phyloP scores from a whole-genome alignment of 2,797 vertebrate genomes.

The Helarctos malayanus region DNA sequence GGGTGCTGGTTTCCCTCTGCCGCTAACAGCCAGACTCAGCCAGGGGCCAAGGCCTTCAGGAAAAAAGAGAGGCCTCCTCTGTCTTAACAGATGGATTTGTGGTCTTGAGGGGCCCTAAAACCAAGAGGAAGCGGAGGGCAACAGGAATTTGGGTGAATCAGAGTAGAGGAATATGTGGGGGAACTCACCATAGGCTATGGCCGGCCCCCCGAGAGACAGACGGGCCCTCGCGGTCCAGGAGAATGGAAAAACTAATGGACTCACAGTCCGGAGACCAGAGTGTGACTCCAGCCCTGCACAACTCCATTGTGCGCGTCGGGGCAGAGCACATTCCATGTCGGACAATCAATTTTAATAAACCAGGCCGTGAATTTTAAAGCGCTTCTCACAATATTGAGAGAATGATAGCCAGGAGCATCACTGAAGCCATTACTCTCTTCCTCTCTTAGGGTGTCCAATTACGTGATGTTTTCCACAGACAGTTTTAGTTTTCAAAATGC shows the following conservation, averaged over 20 bases:
- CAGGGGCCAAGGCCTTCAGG: not conserved
- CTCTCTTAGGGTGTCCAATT: not conserved
- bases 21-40: not conserved
- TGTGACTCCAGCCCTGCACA: not conserved
- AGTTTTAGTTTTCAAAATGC: not conserved
- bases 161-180: not conserved
- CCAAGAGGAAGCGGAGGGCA: not conserved
- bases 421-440: not conserved
- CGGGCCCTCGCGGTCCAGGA: not conserved
- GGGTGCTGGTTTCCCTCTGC: not conserved
- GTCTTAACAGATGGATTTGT: not conserved
- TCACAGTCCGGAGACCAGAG: not conserved
- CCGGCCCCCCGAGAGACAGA: not conserved
- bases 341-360: not conserved
- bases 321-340: not conserved
- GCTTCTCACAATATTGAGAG: not conserved
- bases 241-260: not conserved
- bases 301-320: not conserved
- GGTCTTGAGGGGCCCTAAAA: not conserved
- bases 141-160: not conserved
- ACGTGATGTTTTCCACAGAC: not conserved
- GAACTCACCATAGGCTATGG: not conserved
- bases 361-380: not conserved
- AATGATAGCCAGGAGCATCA: not conserved
- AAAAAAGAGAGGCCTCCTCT: not conserved